Evolutionary conservation across 2,113 vertebrate species (phyloP), one percentile per base, ranked within the genome.

Genomic region (Tragelaphus imberbis): DNA sequence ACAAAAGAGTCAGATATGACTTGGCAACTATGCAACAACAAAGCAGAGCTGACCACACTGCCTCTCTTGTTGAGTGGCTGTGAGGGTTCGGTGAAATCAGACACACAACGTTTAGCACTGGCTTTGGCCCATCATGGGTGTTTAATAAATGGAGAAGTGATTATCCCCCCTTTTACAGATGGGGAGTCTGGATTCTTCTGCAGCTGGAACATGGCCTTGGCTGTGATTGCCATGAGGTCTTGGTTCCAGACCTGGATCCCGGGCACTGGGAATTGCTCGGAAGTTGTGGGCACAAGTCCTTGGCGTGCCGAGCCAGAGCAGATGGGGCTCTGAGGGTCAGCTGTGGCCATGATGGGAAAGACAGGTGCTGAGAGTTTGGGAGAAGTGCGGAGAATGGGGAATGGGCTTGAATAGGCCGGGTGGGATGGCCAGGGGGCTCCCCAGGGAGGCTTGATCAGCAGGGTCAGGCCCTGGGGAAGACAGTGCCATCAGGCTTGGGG

Each of bases 241-340:
- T 2, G 21, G 27, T 14, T 7, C 75, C 27, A 10, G 40, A 75
- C 61, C 85, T 30, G 75, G 36, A 7, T 44, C 44, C 88, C 0
- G 0, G 84, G 71, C 51, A 0, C 30, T 59, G 61, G 77, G 58
- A 6, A 30, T 30, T 59, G 86, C 87, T 27, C 0, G 0, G 53
- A 30, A 49, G 77, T 56, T 11, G 6, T 49, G 56, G 92, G 55
- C 84, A 40, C 19, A 23, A 51, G 17, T 75, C 33, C 71, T 58
- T 14, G 90, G 91, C 23, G 0, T 0, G 19, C 58, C 3, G 28
- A 28, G 63, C 33, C 0, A 2, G 40, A 5, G 25, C 2, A 0
- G 85, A 33, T 51, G 9, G 49, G 47, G 53, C 85, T 28, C 6
- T 5, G 82, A 71, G 77, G 68, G 51, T 71, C 49, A 13, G 40